Percentiles rank a stretch among this genome's conserved stretches.
phyloP scores from a whole-genome alignment of 2,888 invertebrate species.

The Drosophila barbarae region DNA sequence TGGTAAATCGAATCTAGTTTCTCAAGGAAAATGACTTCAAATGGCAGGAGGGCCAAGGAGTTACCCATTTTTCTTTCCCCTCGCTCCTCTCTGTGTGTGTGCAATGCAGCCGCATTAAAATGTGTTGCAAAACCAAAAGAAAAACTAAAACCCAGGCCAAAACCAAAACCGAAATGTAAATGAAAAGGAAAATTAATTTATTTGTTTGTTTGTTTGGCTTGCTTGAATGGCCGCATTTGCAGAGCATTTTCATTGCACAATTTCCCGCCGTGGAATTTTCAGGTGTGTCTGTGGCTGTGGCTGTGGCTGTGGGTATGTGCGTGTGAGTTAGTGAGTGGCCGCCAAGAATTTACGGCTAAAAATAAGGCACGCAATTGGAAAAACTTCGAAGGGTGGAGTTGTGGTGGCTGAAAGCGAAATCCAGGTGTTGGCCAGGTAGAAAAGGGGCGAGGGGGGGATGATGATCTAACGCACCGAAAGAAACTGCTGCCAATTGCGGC shows the following conservation, averaged over 20 bases:
- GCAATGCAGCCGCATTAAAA: conserved; percentile 20
- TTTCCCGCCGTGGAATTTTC: conserved; percentile 33
- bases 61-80: too few species aligned
- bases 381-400: conserved; percentile 26
- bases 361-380: conserved; percentile 56
- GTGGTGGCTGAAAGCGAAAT: conserved; percentile 2
- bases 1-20: background rate
- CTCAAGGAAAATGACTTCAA: background rate
- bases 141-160: conserved; percentile 15
- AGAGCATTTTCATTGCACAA: conserved; percentile 35
- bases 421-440: conserved; percentile 17
- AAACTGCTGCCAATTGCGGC: conserved; percentile 19
- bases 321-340: conserved; percentile 19
- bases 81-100: too few species aligned
- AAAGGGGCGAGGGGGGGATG: background rate
- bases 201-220: conserved; percentile 27
- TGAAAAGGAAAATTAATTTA: conserved; percentile 35
- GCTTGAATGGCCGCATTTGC: conserved; percentile 40
- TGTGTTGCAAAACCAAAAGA: conserved; percentile 31
- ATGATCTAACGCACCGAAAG: conserved; percentile 14
- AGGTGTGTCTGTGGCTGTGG: conserved; percentile 17
- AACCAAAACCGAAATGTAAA: conserved; percentile 28
- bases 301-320: background rate
- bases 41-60: background rate
- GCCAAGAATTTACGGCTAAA: conserved; percentile 57